Base-by-base conservation (phyloP, 1,140 invertebrate species). In the Formica selysi region DNA sequence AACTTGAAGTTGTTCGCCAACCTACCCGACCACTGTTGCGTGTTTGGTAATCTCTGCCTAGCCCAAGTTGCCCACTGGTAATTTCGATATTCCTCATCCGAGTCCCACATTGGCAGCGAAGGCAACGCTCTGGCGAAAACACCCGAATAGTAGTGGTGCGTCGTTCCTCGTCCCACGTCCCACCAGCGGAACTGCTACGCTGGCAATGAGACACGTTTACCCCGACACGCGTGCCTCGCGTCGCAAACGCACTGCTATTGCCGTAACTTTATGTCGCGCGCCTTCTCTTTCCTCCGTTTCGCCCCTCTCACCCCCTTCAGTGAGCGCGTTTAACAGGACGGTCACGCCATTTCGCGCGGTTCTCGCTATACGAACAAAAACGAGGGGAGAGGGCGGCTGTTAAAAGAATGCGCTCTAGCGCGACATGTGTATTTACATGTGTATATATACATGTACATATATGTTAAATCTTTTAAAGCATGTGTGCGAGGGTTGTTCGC, bases 161-260 rank as follows among this genome's bases (percentile, higher is more conserved):
- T 41, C 16, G 76, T 32, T 32, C 32, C 32, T 32, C 32, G 32
- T 32, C 32, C 32, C 32, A 3, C 32, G 32, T 84, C 54, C 74
- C 67, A 67, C 70, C 73, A 78, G 73, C 68, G 57, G 38, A 76
- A 85, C 78, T 76, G 87, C 87, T 84, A 64, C 61, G 79, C 61
- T 84, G 88, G 70, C 85, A 83, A 76, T 83, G 93, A 92, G 93
- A 93, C 93, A 93, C 93, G 92, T 94, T 94, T 93, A 93, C 89
- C 92, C 93, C 89, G 68, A 89, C 78, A 76, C 67, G 85, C 79
- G 51, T 81, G 19, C 48, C 38, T 59, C 54, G 51, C 26, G 51
- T 81, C 51, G 67, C 67, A n/a, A 81, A 73, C 36, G n/a, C 19
- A n/a, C 67, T 71, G 41, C 29, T 13, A 22, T 38, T 22, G 48